These are phyloP conservation scores for Heterodera filipjevi DNA, from an alignment of 2,888 invertebrate species.

Conservation along the genomic window DNA sequence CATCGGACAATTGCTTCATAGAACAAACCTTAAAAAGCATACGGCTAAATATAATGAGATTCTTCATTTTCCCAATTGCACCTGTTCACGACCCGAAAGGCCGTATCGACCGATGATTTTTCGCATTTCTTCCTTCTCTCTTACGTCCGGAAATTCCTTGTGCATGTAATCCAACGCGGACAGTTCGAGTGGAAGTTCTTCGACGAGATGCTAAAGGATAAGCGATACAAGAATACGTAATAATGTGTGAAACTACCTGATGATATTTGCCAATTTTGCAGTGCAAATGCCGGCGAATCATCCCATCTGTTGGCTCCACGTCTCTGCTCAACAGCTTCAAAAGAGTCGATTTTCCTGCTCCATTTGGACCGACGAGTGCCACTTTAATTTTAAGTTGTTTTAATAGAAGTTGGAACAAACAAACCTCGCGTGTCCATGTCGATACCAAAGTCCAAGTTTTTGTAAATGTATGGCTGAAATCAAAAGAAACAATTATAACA, in stretches of 20 bases:
- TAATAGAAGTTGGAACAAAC: slow-evolving; percentile 67
- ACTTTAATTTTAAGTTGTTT: background rate
- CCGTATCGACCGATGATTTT: slow-evolving; percentile 98
- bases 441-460: slow-evolving; percentile 95
- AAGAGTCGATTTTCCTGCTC: slow-evolving; percentile 96
- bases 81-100: slow-evolving; percentile 92
- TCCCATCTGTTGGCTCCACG: slow-evolving; percentile 88
- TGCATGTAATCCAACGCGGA: slow-evolving; percentile 98
- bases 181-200: slow-evolving; percentile 87
- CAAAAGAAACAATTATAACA: background rate
- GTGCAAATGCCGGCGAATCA: slow-evolving; percentile 98
- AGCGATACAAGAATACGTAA: slow-evolving; percentile 17
- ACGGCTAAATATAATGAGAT: too few relatives aligned
- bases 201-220: slow-evolving; percentile 86
- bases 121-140: slow-evolving; percentile 97
- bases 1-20: slow-evolving; percentile 91
- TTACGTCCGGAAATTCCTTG: slow-evolving; percentile 91
- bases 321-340: slow-evolving; percentile 93
- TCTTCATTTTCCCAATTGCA: slow-evolving; percentile 66
- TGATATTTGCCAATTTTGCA: slow-evolving; percentile 95
- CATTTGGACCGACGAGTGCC: slow-evolving; percentile 74
- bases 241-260: slow-evolving; percentile 71
- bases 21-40: slow-evolving; percentile 77
- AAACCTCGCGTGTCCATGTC: slow-evolving; percentile 94
- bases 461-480: slow-evolving; percentile 83